Evolutionary conservation across 1,140 invertebrate genomes (phyloP), one percentile per base, ranked within the genome.

Genomic region (Gryllus bimaculatus): DNA sequence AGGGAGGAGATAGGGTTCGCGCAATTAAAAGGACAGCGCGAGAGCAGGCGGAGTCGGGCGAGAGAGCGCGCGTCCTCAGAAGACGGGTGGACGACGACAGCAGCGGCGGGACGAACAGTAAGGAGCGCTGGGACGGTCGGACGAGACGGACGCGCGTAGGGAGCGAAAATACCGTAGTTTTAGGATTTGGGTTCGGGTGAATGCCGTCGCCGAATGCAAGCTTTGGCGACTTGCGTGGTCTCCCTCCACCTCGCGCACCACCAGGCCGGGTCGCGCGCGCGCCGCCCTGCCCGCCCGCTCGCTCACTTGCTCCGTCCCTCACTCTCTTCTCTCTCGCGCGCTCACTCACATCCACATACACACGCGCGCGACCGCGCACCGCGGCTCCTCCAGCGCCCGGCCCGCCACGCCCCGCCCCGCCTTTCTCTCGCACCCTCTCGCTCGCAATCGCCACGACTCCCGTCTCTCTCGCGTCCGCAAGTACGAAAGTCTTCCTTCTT

Each of bases 221-320:
- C 1, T 39, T 39, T 39, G 26, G 26, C 26, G 26, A 54, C 21
- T 49, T 73, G 47, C 49, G 48, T 77, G 47, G 21, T 77, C 48
- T 78, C 77, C 49, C 77, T 66, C 78, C 66, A n/a, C 48, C 77
- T 15, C 77, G 26, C 8, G 21, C 54, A 0, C n/a, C 49, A 39
- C 48, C 78, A 18, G 47, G 49, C 39, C 13, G 39, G 13, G 13
- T 73, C n/a, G 13, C 66, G 26, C 75, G 26, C 75, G 4, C 66
- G 13, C 20, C 26, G 2, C 18, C 54, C 49, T 26, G 21, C 21
- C 54, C 26, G 49, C 47, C 49, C 54, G 66, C 73, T 78, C 73
- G 78, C 49, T 78, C 26, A 47, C 49, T 66, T 73, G 5, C 26
- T 39, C 26, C n/a, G n/a, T n/a, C n/a, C n/a, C n/a, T n/a, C n/a